Evolutionary conservation across 2,797 vertebrate species (phyloP).

Genomic region (Anabas testudineus): DNA sequence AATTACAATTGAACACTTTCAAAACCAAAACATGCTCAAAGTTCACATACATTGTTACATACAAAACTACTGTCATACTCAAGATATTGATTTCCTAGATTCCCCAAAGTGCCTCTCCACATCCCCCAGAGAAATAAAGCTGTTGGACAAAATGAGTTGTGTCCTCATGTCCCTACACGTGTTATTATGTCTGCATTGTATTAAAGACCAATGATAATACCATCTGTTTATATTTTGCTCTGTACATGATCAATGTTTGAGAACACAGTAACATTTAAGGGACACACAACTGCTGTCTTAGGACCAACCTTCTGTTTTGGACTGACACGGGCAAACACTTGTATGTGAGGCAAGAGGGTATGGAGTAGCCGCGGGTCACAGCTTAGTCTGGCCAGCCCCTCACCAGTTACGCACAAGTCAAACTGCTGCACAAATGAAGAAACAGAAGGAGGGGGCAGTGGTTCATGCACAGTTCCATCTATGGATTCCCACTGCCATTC

Average conservation of each 20-base stretch:
- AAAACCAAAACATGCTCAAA: neutral
- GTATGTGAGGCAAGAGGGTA: slow-evolving; percentile 89
- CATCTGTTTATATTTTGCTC: neutral
- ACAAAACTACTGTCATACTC: neutral
- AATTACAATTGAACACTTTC: neutral
- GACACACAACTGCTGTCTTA: neutral
- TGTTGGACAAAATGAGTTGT: neutral
- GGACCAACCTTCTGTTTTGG: slow-evolving; percentile 94
- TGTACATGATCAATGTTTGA: too few relatives aligned
- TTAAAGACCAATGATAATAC: neutral
- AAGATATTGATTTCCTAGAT: neutral
- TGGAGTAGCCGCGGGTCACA: slow-evolving; percentile 81
- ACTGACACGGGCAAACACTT: slow-evolving; percentile 94
- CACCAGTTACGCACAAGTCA: slow-evolving; percentile 94
- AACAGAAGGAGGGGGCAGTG: slow-evolving; percentile 76
- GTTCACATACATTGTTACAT: neutral
- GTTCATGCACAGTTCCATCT: slow-evolving; percentile 82
- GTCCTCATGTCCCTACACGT: neutral
- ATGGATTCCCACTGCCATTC: slow-evolving; percentile 92
- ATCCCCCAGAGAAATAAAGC: slow-evolving; percentile 7
- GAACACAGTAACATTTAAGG: neutral
- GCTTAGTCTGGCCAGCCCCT: slow-evolving; percentile 87
- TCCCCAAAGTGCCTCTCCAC: slow-evolving; percentile 34
- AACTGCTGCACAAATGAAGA: slow-evolving; percentile 79
- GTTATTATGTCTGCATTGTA: neutral